These are phyloP conservation scores for Sinodicranocentrus sp. DNA, from an alignment of 2,888 invertebrate genomes.

Conservation along the genomic window DNA sequence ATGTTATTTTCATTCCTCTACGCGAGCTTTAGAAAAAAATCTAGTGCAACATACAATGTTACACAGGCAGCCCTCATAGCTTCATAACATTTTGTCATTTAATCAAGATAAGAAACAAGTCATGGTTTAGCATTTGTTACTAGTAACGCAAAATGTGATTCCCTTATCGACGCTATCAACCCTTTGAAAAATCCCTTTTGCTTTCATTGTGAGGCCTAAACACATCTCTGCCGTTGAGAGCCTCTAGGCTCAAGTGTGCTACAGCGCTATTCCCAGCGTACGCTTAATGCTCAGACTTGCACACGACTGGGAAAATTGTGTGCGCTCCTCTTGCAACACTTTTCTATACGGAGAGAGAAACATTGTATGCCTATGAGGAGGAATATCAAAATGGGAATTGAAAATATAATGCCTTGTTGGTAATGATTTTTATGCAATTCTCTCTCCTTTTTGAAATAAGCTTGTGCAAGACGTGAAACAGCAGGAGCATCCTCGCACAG, in stretches of 20 bases:
- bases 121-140: constrained; percentile 18
- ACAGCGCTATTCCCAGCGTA: too few relatives aligned
- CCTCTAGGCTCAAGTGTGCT: too few relatives aligned
- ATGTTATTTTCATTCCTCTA: constrained; percentile 22
- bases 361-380: neutral
- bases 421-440: constrained; percentile 42
- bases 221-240: too few relatives aligned
- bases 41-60: constrained; percentile 58
- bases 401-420: constrained; percentile 27
- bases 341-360: neutral
- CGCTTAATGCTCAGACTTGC: too few relatives aligned
- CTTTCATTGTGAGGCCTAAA: neutral
- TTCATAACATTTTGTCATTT: constrained; percentile 53
- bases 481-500: constrained; percentile 41
- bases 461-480: constrained; percentile 17
- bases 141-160: neutral
- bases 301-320: constrained; percentile 5
- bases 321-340: constrained; percentile 10
- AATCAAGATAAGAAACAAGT: constrained; percentile 38
- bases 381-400: constrained; percentile 11
- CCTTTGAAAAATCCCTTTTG: constrained; percentile 15
- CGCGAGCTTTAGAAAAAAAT: constrained; percentile 52
- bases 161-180: too few relatives aligned
- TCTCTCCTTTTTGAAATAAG: neutral
- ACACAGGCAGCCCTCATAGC: constrained; percentile 15